Evolutionary conservation across 1,140 invertebrate genomes (phyloP), one percentile per base, ranked within the genome.

Genomic region (Cydia amplana): DNA sequence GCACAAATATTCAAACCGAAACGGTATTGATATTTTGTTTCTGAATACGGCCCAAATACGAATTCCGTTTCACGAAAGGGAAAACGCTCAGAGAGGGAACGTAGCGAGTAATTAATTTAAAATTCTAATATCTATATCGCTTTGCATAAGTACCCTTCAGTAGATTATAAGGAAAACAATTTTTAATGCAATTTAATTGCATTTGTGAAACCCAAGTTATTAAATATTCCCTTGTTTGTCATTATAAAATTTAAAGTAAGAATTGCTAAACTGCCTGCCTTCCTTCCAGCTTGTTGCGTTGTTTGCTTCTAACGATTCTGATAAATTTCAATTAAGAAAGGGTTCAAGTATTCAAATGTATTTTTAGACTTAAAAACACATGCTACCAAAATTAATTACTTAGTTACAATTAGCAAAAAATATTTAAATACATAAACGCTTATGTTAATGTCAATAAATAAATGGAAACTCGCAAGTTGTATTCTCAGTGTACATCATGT

Each of bases 31-130:
- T 10, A 23, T 12, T 20, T 60, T 23, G 55, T 60, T 60, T 60
- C 55, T 23, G 20, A 60, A 60, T 60, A 60, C 7, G 20, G 55
- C 55, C 20, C 55, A 60, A 60, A 60, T 77, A 77, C 82, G 81
- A 87, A 89, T 88, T 86, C 87, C 82, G 86, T 87, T 85, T 85
- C 78, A 60, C 64, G 78, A 83, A 85, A 81, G 84, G 82, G 80
- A 80, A 88, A 83, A 80, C 79, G 80, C 72, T 76, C 75, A 80
- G 79, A 78, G 28, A 81, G 78, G 75, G 79, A 80, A 77, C 77
- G 80, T 78, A 80, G 80, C 77, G 78, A 84, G 82, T 85, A 86
- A 86, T 87, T 86, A 86, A 87, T 87, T 86, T 87, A 83, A 80
- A 86, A 84, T 87, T 85, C 83, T 83, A 86, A 82, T 87, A 76